Conservation (phyloP, 2,888 invertebrate species). For the Mesochorus sp. region DNA sequence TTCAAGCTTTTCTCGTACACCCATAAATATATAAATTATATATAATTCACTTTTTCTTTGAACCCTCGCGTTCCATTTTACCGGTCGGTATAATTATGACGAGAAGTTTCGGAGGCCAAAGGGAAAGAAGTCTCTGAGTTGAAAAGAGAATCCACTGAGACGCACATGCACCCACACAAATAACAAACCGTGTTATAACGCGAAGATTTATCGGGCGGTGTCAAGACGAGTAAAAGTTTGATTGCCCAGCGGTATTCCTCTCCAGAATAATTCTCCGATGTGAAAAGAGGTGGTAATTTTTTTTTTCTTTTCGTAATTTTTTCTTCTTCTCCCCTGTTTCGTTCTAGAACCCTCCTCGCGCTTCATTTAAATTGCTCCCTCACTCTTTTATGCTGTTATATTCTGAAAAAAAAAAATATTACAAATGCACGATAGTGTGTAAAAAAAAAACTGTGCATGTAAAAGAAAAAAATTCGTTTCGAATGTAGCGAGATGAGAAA, state of each 20-base stretch:
- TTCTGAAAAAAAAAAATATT: too few relatives aligned
- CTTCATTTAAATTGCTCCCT: slow-evolving; percentile 30
- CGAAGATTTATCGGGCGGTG: slow-evolving; percentile 58
- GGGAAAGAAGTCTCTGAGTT: slow-evolving; percentile 23
- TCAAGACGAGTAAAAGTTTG: slow-evolving; percentile 54
- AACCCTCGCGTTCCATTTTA: slow-evolving; percentile 37
- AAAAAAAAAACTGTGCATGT: too few relatives aligned
- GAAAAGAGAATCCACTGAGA: slow-evolving; percentile 24
- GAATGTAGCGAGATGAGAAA: slow-evolving; percentile 24
- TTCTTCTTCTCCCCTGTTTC: neutral
- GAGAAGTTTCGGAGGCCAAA: slow-evolving; percentile 37
- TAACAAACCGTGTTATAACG: too few relatives aligned
- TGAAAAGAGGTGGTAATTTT: slow-evolving; percentile 27
- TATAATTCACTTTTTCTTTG: slow-evolving; percentile 16
- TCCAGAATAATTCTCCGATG: neutral
- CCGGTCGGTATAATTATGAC: slow-evolving; percentile 54
- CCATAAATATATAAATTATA: slow-evolving; percentile 1
- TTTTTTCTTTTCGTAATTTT: slow-evolving; percentile 25
- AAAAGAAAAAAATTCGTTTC: slow-evolving; percentile 64
- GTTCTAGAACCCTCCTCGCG: slow-evolving; percentile 17
- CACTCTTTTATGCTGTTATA: slow-evolving; percentile 11
- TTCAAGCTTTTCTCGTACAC: neutral
- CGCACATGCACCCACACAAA: slow-evolving; percentile 16
- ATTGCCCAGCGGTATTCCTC: slow-evolving; percentile 54
- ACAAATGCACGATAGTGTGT: too few relatives aligned